These are phyloP conservation scores for Stictonetta naevosa DNA, from an alignment of 2,113 vertebrate species.

Conservation along the genomic window DNA sequence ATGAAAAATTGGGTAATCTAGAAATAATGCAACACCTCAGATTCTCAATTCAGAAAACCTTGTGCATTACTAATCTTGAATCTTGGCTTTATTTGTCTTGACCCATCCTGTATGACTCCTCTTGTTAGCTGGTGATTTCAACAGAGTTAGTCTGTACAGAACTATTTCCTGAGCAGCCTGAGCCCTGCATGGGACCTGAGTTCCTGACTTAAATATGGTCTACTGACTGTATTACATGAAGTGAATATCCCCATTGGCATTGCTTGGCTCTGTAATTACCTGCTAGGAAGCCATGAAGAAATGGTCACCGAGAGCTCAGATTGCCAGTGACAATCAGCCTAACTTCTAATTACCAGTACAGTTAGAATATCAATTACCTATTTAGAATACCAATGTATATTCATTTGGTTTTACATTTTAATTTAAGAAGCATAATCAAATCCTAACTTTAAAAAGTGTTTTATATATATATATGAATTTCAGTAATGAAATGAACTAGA, in stretches of 20 bases:
- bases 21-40: background rate
- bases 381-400: background rate
- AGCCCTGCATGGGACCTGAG: background rate
- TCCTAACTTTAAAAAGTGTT: background rate
- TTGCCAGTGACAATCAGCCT: background rate
- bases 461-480: background rate
- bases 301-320: background rate
- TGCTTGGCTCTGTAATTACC: background rate
- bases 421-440: constrained; percentile 20
- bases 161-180: background rate
- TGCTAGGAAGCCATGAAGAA: background rate
- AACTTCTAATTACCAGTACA: background rate
- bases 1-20: background rate
- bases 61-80: background rate
- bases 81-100: background rate
- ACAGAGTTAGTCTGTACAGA: background rate
- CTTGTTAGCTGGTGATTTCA: background rate
- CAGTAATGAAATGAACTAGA: background rate
- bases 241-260: background rate
- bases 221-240: background rate
- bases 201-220: background rate
- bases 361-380: background rate
- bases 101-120: background rate
- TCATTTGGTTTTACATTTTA: background rate
- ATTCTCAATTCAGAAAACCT: background rate